These are phyloP conservation scores for Nipponacmea schrenckii DNA, from an alignment of 2,888 invertebrate species.

Conservation along the genomic window DNA sequence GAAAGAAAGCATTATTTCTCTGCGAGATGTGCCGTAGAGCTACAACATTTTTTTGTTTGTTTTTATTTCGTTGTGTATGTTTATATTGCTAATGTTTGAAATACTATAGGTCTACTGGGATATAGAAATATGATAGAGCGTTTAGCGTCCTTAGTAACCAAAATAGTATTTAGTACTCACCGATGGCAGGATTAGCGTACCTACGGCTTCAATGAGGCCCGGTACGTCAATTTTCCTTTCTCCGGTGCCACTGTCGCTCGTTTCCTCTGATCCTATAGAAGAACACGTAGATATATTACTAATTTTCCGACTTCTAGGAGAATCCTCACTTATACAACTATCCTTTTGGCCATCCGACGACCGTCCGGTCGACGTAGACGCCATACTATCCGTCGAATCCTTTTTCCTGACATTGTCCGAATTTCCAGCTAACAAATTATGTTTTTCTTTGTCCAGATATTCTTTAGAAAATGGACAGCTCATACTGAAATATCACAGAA, in stretches of 20 bases:
- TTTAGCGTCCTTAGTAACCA: too few relatives aligned
- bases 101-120: too few relatives aligned
- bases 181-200: conserved; percentile 55
- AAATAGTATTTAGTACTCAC: conserved; percentile 39
- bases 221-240: conserved; percentile 51
- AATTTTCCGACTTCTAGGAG: conserved; percentile 39
- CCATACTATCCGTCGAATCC: neutral
- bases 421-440: neutral
- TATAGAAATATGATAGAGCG: too few relatives aligned
- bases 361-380: neutral
- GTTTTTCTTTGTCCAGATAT: neutral
- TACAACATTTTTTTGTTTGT: too few relatives aligned
- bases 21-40: too few relatives aligned
- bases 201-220: conserved; percentile 54
- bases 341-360: conserved; percentile 20
- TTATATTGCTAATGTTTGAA: too few relatives aligned
- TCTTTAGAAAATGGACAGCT: conserved; percentile 3
- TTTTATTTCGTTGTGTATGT: too few relatives aligned
- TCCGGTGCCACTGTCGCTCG: conserved; percentile 27
- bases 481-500: neutral
- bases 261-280: conserved; percentile 48
- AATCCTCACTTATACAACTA: conserved; percentile 13
- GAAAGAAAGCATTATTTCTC: too few relatives aligned
- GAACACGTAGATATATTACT: conserved; percentile 52
- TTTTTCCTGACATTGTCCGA: conserved; percentile 1